These are phyloP conservation scores for Microtus montanus DNA, from an alignment of 2,113 vertebrate genomes.

Conservation along the genomic window DNA sequence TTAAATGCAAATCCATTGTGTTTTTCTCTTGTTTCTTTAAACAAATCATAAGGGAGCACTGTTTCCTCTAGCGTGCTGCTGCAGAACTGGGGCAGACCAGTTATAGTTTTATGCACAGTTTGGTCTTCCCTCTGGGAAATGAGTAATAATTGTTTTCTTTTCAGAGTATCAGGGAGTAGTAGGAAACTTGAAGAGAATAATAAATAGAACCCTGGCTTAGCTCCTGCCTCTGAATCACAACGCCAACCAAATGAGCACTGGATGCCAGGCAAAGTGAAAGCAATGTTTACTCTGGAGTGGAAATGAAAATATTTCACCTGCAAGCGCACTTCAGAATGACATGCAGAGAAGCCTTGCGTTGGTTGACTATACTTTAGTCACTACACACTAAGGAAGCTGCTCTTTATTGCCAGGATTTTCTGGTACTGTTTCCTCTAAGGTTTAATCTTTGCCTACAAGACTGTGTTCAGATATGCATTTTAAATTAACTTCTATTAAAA, in stretches of 20 bases:
- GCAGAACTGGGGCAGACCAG: not conserved
- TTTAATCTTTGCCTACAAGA: slow-evolving; percentile 44
- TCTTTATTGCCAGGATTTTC: slow-evolving; percentile 7
- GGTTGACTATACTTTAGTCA: slow-evolving; percentile 15
- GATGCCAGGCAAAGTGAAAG: slow-evolving; percentile 30
- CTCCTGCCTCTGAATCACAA: slow-evolving; percentile 30
- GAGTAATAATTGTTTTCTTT: slow-evolving; percentile 72
- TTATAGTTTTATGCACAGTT: slow-evolving; percentile 47
- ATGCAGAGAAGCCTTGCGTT: slow-evolving; percentile 23
- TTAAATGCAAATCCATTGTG: slow-evolving; percentile 19
- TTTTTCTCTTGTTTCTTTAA: slow-evolving; percentile 51
- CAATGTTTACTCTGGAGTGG: slow-evolving; percentile 6
- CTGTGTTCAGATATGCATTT: slow-evolving; percentile 27
- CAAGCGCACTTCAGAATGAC: slow-evolving; percentile 41
- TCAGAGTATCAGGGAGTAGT: slow-evolving; percentile 39
- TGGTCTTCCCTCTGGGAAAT: slow-evolving; percentile 46
- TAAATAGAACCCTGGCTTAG: slow-evolving; percentile 39
- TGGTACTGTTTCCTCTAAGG: slow-evolving; percentile 19
- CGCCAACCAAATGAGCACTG: slow-evolving; percentile 31
- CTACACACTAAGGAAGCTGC: not conserved
- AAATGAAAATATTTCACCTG: slow-evolving; percentile 62
- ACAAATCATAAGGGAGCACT: slow-evolving; percentile 21
- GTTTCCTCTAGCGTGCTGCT: not conserved
- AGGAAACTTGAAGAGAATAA: slow-evolving; percentile 71
- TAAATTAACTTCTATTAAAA: slow-evolving; percentile 17